Conservation (phyloP, 2,797 vertebrate genomes). For the Rhincodon typus region DNA sequence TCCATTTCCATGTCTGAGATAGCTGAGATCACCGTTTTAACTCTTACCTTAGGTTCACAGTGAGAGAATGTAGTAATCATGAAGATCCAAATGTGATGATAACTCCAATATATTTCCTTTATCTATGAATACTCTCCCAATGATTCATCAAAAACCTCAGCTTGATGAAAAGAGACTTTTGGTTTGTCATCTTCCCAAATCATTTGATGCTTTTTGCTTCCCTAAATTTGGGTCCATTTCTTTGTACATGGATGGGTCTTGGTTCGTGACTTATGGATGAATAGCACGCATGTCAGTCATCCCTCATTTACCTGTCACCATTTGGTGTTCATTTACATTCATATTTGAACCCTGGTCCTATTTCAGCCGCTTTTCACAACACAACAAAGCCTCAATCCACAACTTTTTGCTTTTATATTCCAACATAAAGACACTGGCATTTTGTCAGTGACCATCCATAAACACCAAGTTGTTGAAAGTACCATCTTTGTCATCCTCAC, state of each 20-base stretch:
- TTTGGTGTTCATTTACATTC: not conserved
- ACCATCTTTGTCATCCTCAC: not conserved
- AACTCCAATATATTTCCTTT: not conserved
- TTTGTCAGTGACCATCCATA: not conserved
- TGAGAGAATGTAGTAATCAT: not conserved
- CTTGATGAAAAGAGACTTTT: not conserved
- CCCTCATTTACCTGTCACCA: not conserved
- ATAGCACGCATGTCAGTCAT: not conserved
- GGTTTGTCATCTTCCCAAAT: not conserved
- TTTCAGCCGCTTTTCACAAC: not conserved
- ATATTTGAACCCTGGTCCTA: not conserved
- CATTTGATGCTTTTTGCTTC: not conserved
- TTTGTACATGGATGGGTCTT: not conserved
- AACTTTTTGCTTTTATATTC: not conserved
- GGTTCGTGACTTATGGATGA: not conserved
- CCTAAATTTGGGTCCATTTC: not conserved
- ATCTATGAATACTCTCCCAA: not conserved
- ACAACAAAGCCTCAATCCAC: not conserved
- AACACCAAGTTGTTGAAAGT: not conserved
- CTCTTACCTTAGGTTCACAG: not conserved
- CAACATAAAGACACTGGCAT: not conserved
- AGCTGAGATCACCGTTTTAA: not conserved
- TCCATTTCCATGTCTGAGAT: not conserved
- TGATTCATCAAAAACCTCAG: not conserved
- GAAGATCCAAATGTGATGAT: not conserved